Base-by-base conservation (phyloP, 2,797 vertebrate genomes). In the Galago senegalensis region DNA sequence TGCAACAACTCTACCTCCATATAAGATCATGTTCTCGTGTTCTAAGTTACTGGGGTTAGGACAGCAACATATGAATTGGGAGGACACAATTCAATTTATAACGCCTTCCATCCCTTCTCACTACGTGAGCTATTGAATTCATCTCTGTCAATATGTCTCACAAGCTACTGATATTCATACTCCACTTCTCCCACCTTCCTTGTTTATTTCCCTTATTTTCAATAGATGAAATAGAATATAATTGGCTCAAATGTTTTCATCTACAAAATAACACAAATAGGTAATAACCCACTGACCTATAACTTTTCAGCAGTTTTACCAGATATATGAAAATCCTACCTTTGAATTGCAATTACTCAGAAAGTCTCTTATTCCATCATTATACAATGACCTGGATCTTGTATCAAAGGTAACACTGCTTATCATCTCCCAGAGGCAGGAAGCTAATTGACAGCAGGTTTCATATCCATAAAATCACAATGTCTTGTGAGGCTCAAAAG, bases 361-460 rank as follows among this genome's bases (percentile, higher is more conserved):
- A 56, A 89, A 46, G 20, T 61, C 63, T 34, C 63, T 89, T 89
- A 27, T 77, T 82, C 18, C 21, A 70, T 72, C 29, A 31, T n/a
- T 29, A 56, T 18, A 23, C 31, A 81, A 63, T 87, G 69, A 29
- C 49, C 77, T 20, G 17, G 8, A 11, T 93, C 21, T 94, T 49
- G 5, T 20, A 82, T 73, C 77, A 89, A 87, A 97, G n/a, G 27
- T n/a, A 29, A 77, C 63, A 69, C 23, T 58, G 18, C 53, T 96
- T 49, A 63, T 8, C 61, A 89, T 61, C 76, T 65, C 60, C 20
- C 31, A 72, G 16, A 46, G 17, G 53, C 13, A 90, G 67, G 13
- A 90, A 79, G 29, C 49, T 79, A 88, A 83, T 85, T 10, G 49
- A 40, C 46, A 73, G 58, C n/a, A 94, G 43, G 3, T 58, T 96